phyloP scores from a whole-genome alignment of 2,113 vertebrate genomes.

The Sterna hirundo region DNA sequence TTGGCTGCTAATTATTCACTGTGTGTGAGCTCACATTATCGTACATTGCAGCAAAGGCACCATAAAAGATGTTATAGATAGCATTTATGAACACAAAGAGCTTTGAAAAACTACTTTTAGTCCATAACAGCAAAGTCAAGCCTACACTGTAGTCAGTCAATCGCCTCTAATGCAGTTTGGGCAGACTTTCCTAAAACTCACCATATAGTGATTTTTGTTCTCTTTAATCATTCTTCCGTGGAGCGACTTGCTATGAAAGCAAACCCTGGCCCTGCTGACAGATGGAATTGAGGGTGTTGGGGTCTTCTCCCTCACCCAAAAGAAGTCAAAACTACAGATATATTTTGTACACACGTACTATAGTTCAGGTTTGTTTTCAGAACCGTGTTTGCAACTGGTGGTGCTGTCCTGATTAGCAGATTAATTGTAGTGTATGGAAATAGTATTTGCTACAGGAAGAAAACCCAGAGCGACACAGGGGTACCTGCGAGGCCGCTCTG shows the following conservation, averaged over 20 bases:
- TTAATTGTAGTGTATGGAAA: not conserved
- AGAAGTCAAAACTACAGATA: not conserved
- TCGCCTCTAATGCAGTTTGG: not conserved
- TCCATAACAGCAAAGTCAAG: not conserved
- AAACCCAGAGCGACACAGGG: not conserved
- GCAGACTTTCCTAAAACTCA: not conserved
- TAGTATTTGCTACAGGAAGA: not conserved
- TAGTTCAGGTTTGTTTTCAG: not conserved
- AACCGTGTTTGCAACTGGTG: not conserved
- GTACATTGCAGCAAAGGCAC: not conserved
- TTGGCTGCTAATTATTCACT: constrained; percentile 38
- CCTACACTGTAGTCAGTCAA: not conserved
- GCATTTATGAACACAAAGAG: not conserved
- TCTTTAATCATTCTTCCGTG: not conserved
- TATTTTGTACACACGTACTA: not conserved
- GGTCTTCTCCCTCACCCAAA: not conserved
- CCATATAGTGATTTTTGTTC: not conserved
- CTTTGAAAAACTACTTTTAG: not conserved
- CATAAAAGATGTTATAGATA: not conserved
- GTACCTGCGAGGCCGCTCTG: not conserved
- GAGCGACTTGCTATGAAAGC: not conserved
- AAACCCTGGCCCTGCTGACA: not conserved
- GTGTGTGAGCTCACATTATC: not conserved
- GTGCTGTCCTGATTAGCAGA: not conserved
- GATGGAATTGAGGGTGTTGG: not conserved